Base-by-base conservation (phyloP, 2,113 vertebrate genomes). In the Laterallus jamaicensis region DNA sequence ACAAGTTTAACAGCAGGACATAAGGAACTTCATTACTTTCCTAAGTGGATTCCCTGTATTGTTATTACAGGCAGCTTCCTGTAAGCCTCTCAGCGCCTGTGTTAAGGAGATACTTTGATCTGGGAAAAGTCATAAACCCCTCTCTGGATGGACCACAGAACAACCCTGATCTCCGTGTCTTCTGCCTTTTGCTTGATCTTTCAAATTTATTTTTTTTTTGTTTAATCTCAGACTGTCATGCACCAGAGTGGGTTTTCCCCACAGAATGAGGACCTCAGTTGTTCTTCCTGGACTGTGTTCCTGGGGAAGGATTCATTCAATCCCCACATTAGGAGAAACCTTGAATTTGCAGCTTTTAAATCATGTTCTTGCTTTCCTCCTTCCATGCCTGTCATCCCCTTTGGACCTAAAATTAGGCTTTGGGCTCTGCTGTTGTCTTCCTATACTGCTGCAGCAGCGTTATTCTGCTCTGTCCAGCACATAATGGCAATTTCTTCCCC, bases 261-360 rank as follows among this genome's bases (percentile, higher is more conserved):
- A 79, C 32, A 56, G 32, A 87, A 42, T 14, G 35, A 70, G n/a
- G 78, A 59, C 66, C 31, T 49, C n/a, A 67, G 47, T 32, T 49
- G 16, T 52, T 62, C 39, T 55, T 77, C 47, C 52, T 40, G 47
- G 39, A 55, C n/a, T 59, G 35, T 2, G 1, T 20, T 64, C 19
- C 18, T 42, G 17, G 9, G 25, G 28, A 95, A 70, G 4, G 1
- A 74, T 67, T 81, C 3, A 55, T 62, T 88, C n/a, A n/a, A 2
- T 63, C 70, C 47, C 60, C 47, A 55, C 3, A 22, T 29, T 37
- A 29, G 14, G 29, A 83, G n/a, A 25, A 70, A 86, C 42, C 52
- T 84, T 50, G 66, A 86, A 79, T 8, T 59, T 44, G 55, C 42
- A 82, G 55, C 35, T 66, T 88, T 95, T 58, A 83, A 81, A 81